Percentiles rank a stretch among this genome's conserved stretches.
phyloP scores from a whole-genome alignment of 2,888 invertebrate genomes.

The Lasioglossum vierecki region DNA sequence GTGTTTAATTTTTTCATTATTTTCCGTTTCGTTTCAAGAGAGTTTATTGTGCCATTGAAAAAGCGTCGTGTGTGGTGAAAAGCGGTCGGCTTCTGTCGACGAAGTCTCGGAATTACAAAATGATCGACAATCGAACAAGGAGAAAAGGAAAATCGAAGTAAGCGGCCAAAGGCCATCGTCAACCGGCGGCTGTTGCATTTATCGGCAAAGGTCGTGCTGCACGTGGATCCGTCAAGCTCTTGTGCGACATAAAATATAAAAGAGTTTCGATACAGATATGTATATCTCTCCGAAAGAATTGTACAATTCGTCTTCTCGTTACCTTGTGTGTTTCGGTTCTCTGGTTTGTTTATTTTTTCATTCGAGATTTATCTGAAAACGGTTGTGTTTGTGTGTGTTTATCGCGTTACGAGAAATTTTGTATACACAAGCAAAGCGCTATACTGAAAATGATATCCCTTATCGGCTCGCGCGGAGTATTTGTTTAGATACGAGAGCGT shows the following conservation, averaged over 20 bases:
- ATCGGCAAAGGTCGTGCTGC: conserved; percentile 28
- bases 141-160: neutral
- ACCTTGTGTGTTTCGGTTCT: neutral
- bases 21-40: neutral
- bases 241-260: conserved; percentile 55
- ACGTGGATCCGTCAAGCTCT: conserved; percentile 34
- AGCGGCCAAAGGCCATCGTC: conserved; percentile 16
- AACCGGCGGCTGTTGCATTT: neutral
- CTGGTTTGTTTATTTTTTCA: neutral
- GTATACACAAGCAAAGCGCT: neutral
- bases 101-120: neutral
- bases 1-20: neutral
- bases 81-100: conserved; percentile 20
- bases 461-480: neutral
- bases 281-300: conserved; percentile 1
- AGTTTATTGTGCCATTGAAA: conserved; percentile 46
- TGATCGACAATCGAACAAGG: conserved; percentile 11
- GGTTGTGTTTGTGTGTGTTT: neutral
- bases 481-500: neutral
- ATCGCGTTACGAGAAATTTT: neutral
- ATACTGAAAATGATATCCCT: neutral
- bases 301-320: neutral
- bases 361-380: neutral
- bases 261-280: conserved; percentile 25
- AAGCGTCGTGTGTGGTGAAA: conserved; percentile 47